Evolutionary conservation across 2,797 vertebrate species (phyloP).

Genomic region (Ptychobarbus kaznakovi): DNA sequence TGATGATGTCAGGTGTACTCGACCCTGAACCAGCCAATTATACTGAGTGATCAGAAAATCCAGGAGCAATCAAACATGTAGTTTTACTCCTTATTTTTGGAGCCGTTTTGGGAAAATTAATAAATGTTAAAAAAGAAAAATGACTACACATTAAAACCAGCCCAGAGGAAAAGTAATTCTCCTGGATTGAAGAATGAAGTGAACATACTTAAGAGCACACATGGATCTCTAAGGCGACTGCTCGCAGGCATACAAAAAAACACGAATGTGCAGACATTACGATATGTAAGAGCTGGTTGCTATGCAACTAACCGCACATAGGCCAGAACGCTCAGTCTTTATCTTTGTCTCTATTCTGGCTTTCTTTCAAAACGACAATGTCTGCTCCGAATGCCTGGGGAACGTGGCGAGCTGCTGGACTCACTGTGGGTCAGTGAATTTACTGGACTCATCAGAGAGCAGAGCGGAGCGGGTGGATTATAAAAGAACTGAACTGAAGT

Average conservation of each 20-base stretch:
- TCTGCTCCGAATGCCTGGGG: slow-evolving; percentile 60
- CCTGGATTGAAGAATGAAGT: slow-evolving; percentile 53
- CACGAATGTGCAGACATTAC: slow-evolving; percentile 45
- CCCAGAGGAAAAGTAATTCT: slow-evolving; percentile 18
- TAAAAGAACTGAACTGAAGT: slow-evolving; percentile 50
- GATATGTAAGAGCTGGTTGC: slow-evolving; percentile 57
- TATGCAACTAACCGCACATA: slow-evolving; percentile 39
- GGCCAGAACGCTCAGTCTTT: slow-evolving; percentile 32
- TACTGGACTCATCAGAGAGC: slow-evolving; percentile 26
- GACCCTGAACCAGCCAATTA: background rate
- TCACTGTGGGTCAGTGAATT: slow-evolving; percentile 52
- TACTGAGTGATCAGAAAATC: background rate
- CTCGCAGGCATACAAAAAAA: slow-evolving; percentile 21
- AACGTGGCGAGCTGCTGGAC: slow-evolving; percentile 58
- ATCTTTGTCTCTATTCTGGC: slow-evolving; percentile 31
- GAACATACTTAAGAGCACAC: slow-evolving; percentile 14
- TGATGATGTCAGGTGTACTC: background rate
- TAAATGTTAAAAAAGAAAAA: background rate
- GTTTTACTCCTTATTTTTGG: background rate
- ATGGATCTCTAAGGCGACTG: slow-evolving; percentile 3
- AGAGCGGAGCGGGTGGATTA: background rate
- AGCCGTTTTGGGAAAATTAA: background rate
- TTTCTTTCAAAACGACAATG: slow-evolving; percentile 49
- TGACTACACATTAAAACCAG: background rate
- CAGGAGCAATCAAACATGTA: background rate